phyloP scores from a whole-genome alignment of 2,797 vertebrate species.

The Semaprochilodus insignis region DNA sequence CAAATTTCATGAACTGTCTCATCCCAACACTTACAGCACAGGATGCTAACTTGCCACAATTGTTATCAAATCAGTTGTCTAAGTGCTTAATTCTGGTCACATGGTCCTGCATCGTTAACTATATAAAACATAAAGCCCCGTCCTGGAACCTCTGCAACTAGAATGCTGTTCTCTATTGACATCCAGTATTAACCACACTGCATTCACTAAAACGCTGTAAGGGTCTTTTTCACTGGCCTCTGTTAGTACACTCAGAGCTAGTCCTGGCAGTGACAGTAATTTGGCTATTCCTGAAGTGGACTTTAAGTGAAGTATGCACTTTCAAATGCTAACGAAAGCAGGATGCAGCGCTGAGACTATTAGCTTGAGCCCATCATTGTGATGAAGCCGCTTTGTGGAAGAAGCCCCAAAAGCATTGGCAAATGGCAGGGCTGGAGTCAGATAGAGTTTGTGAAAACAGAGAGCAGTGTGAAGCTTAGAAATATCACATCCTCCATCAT shows the following conservation, averaged over 20 bases:
- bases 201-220: not conserved
- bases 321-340: constrained; percentile 35
- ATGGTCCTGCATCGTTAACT: not conserved
- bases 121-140: not conserved
- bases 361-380: constrained; percentile 43
- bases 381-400: constrained; percentile 34
- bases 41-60: not conserved
- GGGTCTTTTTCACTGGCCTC: not conserved
- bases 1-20: no score
- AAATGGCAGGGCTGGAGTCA: constrained; percentile 33
- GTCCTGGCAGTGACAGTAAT: not conserved
- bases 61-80: not conserved
- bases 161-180: not conserved
- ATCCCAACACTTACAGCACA: no score
- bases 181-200: not conserved
- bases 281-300: not conserved
- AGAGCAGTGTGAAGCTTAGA: constrained; percentile 28
- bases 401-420: constrained; percentile 32
- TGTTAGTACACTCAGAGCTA: not conserved
- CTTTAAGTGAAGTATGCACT: constrained; percentile 48
- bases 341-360: constrained; percentile 24
- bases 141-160: not conserved
- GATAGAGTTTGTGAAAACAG: constrained; percentile 36
- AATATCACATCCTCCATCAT: constrained; percentile 56
- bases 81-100: constrained; percentile 15